These are phyloP conservation scores for Nibea coibor DNA, from an alignment of 2,113 vertebrate genomes.

Conservation along the genomic window DNA sequence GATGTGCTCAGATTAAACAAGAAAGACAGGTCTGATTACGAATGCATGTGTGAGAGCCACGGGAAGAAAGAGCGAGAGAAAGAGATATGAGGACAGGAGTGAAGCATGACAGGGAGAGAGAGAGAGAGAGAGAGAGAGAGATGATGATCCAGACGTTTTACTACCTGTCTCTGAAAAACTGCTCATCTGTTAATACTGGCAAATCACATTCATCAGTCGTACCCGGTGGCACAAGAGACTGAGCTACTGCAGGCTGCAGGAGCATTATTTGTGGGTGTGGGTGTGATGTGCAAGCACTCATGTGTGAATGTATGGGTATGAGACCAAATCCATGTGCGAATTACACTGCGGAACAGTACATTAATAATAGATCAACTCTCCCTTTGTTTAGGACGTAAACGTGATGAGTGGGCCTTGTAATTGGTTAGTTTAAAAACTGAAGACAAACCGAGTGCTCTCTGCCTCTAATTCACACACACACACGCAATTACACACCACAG, in stretches of 20 bases:
- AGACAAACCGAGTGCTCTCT: constrained; percentile 40
- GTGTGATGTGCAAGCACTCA: constrained; percentile 11
- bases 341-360: constrained; percentile 36
- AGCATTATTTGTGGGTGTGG: neutral
- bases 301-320: constrained; percentile 30
- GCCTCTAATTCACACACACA: constrained; percentile 16
- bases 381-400: constrained; percentile 49
- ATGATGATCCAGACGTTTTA: constrained; percentile 45
- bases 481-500: constrained; percentile 45
- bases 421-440: constrained; percentile 67
- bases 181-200: constrained; percentile 45
- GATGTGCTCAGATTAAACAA: constrained; percentile 57
- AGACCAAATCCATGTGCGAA: constrained; percentile 22
- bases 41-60: constrained; percentile 27
- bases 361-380: constrained; percentile 59
- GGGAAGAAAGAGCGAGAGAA: neutral
- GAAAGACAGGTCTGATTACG: constrained; percentile 52
- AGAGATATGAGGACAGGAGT: constrained; percentile 11
- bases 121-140: constrained; percentile 22
- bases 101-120: constrained; percentile 25
- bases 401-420: constrained; percentile 63
- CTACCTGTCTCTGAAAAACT: constrained; percentile 48
- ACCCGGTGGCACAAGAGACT: neutral
- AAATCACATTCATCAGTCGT: constrained; percentile 37
- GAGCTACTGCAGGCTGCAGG: neutral